Evolutionary conservation across 2,113 vertebrate species (phyloP).

Genomic region (Cryptoleucopteryx plumbea): DNA sequence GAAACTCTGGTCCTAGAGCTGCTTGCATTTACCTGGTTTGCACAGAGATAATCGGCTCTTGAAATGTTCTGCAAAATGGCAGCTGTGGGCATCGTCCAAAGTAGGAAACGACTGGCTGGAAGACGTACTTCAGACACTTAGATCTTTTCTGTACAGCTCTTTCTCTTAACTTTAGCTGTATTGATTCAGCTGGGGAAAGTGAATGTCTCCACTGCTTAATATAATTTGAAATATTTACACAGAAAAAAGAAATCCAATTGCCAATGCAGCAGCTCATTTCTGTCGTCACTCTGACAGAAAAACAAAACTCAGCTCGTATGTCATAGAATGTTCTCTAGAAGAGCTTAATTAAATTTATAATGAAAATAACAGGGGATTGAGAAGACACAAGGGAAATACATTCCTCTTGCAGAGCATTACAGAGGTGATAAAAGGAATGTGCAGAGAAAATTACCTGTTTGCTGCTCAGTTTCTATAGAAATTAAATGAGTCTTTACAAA

Average conservation of each 20-base stretch:
- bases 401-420: background rate
- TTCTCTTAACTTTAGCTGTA: background rate
- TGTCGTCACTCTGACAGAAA: background rate
- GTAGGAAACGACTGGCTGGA: background rate
- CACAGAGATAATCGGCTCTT: background rate
- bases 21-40: background rate
- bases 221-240: background rate
- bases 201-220: background rate
- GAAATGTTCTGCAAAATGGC: background rate
- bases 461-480: conserved; percentile 58
- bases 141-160: background rate
- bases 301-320: background rate
- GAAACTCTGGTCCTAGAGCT: background rate
- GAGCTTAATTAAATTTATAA: conserved; percentile 56
- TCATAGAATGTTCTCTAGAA: background rate
- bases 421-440: conserved; percentile 29
- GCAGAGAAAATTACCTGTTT: conserved; percentile 56
- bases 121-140: background rate
- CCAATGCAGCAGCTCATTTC: conserved; percentile 1
- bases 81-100: fast-evolving
- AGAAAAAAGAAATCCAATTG: background rate
- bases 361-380: conserved; percentile 41
- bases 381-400: conserved; percentile 14
- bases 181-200: background rate
- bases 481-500: conserved; percentile 47